Conservation (phyloP, 2,797 vertebrate species). For the Gobio occitaniae region DNA sequence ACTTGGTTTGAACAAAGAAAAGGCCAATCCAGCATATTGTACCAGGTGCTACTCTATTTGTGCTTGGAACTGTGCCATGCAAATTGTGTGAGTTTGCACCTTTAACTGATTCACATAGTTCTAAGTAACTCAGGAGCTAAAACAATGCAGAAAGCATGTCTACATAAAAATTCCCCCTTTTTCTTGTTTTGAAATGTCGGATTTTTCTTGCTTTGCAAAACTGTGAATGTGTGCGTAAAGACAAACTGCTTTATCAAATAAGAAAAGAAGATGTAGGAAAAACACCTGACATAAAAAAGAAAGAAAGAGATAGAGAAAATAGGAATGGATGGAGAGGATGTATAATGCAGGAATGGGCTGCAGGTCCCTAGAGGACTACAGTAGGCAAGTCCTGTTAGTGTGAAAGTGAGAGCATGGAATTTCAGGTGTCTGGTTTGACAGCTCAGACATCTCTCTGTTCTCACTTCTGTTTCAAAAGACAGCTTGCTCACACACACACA, state of each 20-base stretch:
- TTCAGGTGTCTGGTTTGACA: slow-evolving; percentile 54
- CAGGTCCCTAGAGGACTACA: slow-evolving; percentile 27
- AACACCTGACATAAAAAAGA: slow-evolving; percentile 27
- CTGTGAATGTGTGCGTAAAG: neutral
- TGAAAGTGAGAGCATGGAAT: slow-evolving; percentile 41
- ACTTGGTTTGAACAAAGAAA: neutral
- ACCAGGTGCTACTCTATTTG: neutral
- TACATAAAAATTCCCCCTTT: neutral
- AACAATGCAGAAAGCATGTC: neutral
- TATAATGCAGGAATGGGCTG: slow-evolving; percentile 12
- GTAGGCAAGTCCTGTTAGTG: slow-evolving; percentile 28
- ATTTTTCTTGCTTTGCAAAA: neutral
- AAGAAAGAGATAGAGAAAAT: slow-evolving; percentile 6
- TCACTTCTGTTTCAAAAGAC: slow-evolving; percentile 43
- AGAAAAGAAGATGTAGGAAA: neutral
- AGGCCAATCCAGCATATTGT: neutral
- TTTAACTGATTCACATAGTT: neutral
- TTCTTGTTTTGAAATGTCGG: neutral
- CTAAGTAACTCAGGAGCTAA: neutral
- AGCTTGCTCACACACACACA: neutral
- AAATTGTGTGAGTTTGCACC: neutral
- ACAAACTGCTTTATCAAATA: slow-evolving; percentile 37
- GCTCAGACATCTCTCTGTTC: slow-evolving; percentile 45
- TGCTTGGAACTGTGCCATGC: neutral
- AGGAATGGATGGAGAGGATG: slow-evolving; percentile 11